phyloP scores from a whole-genome alignment of 2,888 invertebrate genomes.

The Caenorhabditis wallacei region DNA sequence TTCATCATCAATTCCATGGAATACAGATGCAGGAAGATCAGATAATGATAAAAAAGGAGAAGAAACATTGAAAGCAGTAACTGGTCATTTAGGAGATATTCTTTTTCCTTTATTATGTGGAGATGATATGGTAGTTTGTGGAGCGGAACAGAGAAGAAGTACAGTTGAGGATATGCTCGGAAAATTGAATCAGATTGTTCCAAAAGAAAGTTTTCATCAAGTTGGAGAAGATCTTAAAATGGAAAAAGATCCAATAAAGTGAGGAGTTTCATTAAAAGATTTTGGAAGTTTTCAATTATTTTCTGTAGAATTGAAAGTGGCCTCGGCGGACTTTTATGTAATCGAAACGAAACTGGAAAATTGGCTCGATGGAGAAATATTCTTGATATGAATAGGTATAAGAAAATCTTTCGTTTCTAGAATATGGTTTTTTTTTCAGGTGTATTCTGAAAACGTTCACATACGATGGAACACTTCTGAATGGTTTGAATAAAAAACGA shows the following conservation, averaged over 20 bases:
- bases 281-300: no score
- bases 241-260: slow-evolving; percentile 53
- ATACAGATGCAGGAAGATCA: slow-evolving; percentile 5
- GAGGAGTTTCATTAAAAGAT: neutral
- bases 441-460: slow-evolving; percentile 56
- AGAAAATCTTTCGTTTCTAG: neutral
- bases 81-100: slow-evolving; percentile 68
- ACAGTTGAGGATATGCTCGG: slow-evolving; percentile 77
- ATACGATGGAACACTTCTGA: slow-evolving; percentile 58
- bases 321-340: slow-evolving; percentile 48
- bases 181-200: slow-evolving; percentile 57
- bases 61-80: slow-evolving; percentile 68
- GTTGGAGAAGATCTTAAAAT: slow-evolving; percentile 19
- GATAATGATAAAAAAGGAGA: slow-evolving; percentile 46
- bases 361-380: slow-evolving; percentile 61
- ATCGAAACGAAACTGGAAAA: slow-evolving; percentile 61
- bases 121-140: slow-evolving; percentile 76
- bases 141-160: slow-evolving; percentile 71
- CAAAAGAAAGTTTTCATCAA: slow-evolving; percentile 30
- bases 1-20: slow-evolving; percentile 10
- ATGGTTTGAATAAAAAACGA: slow-evolving; percentile 53
- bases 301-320: slow-evolving; percentile 47
- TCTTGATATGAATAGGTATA: slow-evolving; percentile 60
- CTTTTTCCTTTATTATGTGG: slow-evolving; percentile 75
- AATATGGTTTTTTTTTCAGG: no score